Conservation (phyloP, 2,888 invertebrate species). For the Erpobdella octoculata region DNA sequence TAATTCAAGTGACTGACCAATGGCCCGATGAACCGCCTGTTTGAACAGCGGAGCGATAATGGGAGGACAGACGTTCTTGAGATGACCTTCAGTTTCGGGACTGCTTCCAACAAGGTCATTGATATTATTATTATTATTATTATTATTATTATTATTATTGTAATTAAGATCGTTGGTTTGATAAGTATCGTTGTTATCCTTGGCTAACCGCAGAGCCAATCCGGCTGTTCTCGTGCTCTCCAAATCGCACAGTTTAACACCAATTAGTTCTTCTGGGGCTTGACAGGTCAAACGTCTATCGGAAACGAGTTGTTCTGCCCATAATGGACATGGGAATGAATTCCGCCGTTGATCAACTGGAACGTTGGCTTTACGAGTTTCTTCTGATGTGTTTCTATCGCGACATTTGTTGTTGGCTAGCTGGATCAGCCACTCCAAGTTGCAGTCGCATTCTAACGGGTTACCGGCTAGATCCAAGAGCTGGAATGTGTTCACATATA, state of each 20-base stretch:
- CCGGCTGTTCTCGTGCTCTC: background rate
- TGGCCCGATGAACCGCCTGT: background rate
- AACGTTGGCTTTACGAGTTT: too few species aligned
- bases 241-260: too few species aligned
- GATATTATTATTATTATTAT: background rate
- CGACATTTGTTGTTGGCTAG: background rate
- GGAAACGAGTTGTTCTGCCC: too few species aligned
- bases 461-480: background rate
- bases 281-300: too few species aligned
- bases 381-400: too few species aligned
- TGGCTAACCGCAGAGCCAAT: background rate
- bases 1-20: background rate
- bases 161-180: background rate
- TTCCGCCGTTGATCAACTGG: too few species aligned
- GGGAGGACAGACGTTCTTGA: background rate
- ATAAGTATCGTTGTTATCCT: background rate
- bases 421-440: background rate
- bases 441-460: background rate
- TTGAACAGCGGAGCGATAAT: background rate
- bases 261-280: too few species aligned
- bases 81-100: too few species aligned
- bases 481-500: background rate
- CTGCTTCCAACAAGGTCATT: too few species aligned
- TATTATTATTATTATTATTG: background rate
- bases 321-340: too few species aligned